A percentile compares a stretch with the other conserved stretches of the same genome.
Evolutionary conservation across 2,888 invertebrate genomes (phyloP).

Genomic region (Sipunculus nudus): DNA sequence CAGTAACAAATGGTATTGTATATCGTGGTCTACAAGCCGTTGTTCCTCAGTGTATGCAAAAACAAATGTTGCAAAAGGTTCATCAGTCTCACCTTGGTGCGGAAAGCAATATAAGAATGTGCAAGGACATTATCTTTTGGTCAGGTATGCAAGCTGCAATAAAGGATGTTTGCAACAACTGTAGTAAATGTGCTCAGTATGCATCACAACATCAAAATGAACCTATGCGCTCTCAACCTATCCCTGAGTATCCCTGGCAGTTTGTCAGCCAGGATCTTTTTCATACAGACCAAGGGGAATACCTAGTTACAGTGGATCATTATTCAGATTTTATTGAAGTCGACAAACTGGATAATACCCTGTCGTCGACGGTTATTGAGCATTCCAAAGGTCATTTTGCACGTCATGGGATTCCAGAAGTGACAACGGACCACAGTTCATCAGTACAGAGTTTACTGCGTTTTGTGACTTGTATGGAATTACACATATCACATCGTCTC

Average conservation of each 20-base stretch:
- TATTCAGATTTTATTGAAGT: slow-evolving; percentile 8
- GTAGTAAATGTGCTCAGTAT: slow-evolving; percentile 2
- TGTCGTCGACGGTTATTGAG: neutral
- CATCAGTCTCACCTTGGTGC: neutral
- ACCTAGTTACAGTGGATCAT: slow-evolving; percentile 11
- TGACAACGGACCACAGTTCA: slow-evolving; percentile 3
- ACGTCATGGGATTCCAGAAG: slow-evolving; percentile 1
- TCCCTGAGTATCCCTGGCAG: slow-evolving; percentile 1
- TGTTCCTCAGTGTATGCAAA: neutral
- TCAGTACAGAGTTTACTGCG: neutral
- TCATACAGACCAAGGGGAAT: neutral
- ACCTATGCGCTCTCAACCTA: slow-evolving; percentile 2
- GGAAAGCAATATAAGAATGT: slow-evolving; percentile 6
- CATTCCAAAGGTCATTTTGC: slow-evolving; percentile 7
- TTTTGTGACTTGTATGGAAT: slow-evolving; percentile 4
- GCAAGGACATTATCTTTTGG: slow-evolving; percentile 6
- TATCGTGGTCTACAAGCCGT: neutral
- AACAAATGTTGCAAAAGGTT: neutral
- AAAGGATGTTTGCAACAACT: slow-evolving; percentile 1
- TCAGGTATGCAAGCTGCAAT: slow-evolving; percentile 3
- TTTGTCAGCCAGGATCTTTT: slow-evolving; percentile 6
- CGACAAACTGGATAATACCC: slow-evolving; percentile 3
- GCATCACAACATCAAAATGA: neutral
- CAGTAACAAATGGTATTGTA: neutral
- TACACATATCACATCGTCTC: slow-evolving; percentile 9